Percentiles rank a stretch among this genome's conserved stretches.
Conservation (phyloP, 2,797 vertebrate species). For the Enteromius thamalakanensis region DNA sequence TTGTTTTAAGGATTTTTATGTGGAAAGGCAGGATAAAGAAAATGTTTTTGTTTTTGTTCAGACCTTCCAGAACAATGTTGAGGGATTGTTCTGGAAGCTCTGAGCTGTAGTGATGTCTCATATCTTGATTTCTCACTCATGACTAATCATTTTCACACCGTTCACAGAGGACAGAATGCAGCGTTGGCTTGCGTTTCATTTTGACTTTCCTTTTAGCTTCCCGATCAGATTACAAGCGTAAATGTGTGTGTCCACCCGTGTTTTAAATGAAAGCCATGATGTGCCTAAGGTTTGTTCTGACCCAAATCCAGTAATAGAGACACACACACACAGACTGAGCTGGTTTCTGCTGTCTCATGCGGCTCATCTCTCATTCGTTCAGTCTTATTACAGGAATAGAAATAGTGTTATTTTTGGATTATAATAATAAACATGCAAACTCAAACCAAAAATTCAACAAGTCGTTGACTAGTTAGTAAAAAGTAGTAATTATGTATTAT, state of each 20-base stretch:
- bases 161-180: conserved; percentile 24
- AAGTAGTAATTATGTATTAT: background rate
- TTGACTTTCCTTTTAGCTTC: conserved; percentile 20
- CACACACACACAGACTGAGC: conserved; percentile 37
- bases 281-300: conserved; percentile 54
- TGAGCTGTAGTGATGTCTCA: conserved; percentile 44
- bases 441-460: background rate
- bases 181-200: background rate
- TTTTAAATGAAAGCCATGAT: conserved; percentile 47
- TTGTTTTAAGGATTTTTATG: background rate
- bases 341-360: conserved; percentile 58
- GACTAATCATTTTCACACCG: conserved; percentile 56
- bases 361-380: conserved; percentile 1
- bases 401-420: background rate
- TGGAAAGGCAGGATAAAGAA: background rate
- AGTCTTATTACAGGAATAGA: background rate
- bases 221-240: conserved; percentile 16
- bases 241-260: background rate
- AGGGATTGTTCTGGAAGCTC: conserved; percentile 56
- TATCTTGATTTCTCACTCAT: conserved; percentile 42
- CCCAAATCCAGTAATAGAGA: conserved; percentile 54
- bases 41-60: conserved; percentile 1
- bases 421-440: background rate
- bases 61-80: background rate
- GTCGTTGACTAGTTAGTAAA: background rate